Conservation (phyloP, 2,888 invertebrate genomes). For the Dicranocentrus wangi region DNA sequence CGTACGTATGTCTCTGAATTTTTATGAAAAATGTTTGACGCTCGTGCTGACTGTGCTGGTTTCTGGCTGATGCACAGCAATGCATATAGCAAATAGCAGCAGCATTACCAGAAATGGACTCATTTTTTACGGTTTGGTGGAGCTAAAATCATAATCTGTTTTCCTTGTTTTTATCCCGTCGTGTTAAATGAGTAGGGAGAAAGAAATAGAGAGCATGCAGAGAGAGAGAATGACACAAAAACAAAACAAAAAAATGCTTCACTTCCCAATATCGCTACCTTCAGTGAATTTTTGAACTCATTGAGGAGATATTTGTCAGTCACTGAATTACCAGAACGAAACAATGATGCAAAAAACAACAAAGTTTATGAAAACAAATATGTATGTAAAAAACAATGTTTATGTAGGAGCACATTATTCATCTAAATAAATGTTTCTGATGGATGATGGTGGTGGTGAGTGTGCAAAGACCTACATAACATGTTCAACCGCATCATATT, state of each 20-base stretch:
- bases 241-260: not conserved
- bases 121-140: constrained; percentile 52
- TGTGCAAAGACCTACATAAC: too few species aligned
- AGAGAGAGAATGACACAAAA: not conserved
- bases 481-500: too few species aligned
- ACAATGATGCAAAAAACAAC: constrained; percentile 8
- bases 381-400: not conserved
- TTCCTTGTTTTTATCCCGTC: constrained; percentile 5
- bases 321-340: constrained; percentile 47
- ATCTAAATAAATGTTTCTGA: not conserved
- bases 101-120: constrained; percentile 20
- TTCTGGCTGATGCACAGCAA: not conserved
- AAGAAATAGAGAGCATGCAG: not conserved
- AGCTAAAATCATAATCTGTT: constrained; percentile 23
- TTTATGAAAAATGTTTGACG: not conserved
- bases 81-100: too few species aligned
- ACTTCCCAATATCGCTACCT: too few species aligned
- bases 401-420: too few species aligned
- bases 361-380: not conserved
- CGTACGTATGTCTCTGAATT: constrained; percentile 2
- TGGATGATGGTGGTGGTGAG: not conserved
- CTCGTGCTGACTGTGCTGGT: not conserved
- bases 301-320: too few species aligned
- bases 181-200: not conserved
- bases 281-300: too few species aligned